Percentiles rank a stretch among this genome's conserved stretches.
Evolutionary conservation across 2,113 vertebrate species (phyloP).

Genomic region (Phyllopteryx taeniolatus): DNA sequence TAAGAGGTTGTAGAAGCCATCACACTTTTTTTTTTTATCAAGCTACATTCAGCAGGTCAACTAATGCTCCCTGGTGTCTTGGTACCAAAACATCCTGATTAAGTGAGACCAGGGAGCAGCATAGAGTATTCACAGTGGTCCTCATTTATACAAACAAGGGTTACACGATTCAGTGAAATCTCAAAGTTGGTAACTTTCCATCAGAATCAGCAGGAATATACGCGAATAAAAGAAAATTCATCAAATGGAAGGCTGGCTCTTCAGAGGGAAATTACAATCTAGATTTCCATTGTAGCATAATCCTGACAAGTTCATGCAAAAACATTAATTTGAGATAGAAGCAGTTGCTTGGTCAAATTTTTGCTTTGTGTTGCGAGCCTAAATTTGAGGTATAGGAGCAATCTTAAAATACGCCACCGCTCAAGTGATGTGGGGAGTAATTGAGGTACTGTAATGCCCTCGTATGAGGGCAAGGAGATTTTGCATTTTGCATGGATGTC

Average conservation of each 20-base stretch:
- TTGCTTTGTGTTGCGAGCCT: no score
- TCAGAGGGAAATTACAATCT: background rate
- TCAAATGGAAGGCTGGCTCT: background rate
- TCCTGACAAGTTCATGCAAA: background rate
- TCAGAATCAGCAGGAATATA: no score
- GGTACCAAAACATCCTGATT: background rate
- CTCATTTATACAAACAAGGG: background rate
- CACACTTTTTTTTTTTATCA: background rate
- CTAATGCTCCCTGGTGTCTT: background rate
- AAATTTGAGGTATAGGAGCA: no score
- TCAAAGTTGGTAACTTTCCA: background rate
- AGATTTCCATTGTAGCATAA: background rate
- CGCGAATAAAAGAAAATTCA: no score
- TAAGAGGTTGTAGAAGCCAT: background rate
- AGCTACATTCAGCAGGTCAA: background rate
- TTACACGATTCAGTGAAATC: background rate
- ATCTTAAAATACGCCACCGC: no score
- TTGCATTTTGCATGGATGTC: background rate
- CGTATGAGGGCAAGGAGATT: no score
- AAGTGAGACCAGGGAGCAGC: conserved; percentile 9
- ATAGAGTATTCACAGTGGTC: background rate
- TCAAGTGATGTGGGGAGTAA: no score
- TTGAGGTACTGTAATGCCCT: no score
- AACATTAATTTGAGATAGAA: no score
- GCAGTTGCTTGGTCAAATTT: no score